Base-by-base conservation (phyloP, 2,797 vertebrate genomes). In the Glossophaga mutica region DNA sequence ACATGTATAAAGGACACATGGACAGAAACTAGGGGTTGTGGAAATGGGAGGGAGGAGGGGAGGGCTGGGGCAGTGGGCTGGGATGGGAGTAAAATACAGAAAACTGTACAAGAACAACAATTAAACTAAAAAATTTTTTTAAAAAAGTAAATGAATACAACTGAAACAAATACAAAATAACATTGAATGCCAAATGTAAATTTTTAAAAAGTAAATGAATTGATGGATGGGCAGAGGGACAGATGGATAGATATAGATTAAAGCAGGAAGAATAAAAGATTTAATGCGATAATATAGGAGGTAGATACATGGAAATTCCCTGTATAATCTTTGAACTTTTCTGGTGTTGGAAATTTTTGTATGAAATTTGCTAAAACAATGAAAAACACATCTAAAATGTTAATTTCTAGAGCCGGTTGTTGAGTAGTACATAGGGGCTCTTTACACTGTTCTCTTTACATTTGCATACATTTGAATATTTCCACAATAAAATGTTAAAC, bases 401-500 rank as follows among this genome's bases (percentile, higher is more conserved):
- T 62, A 89, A 42, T 52, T 95, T 55, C 74, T 44, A 32, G 70
- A 91, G 24, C 29, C 32, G 10, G 78, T 12, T 48, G 26, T 50
- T 44, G 42, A 19, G 12, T 82, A 55, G 29, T 46, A 48, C 7
- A 65, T 79, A n/a, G 29, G 52, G 29, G n/a, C 12, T 95, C 39
- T 91, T 81, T 78, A 88, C 19, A 37, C 14, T 79, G 59, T 44
- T 79, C 16, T 81, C 46, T 88, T 65, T 82, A 52, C 0, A 55
- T 82, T 73, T 67, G 18, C 48, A 32, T 78, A 44, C 50, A 76
- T 62, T n/a, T 32, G 3, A 71, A 34, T 59, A 86, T 68, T 84
- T 92, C 59, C 65, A 92, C 12, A 42, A 78, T 39, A 79, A 90
- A 90, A 90, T 37, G 19, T 91, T 59, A 82, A 94, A 95, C 93